These are phyloP conservation scores for Gonatopus flavifemur DNA, from an alignment of 1,140 invertebrate species.

Conservation along the genomic window DNA sequence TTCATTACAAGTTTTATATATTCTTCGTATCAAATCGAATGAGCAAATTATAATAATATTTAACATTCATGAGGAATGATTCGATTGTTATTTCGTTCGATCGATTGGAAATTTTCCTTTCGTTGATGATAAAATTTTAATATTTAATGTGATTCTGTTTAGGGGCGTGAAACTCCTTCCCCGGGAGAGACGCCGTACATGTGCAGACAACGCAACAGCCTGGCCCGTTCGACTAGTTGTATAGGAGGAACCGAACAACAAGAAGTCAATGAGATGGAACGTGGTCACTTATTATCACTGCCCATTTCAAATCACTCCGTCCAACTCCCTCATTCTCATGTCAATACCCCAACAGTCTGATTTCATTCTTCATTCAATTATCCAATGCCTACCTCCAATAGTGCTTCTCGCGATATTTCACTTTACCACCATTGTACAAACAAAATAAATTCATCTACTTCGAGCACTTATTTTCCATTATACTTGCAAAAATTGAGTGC, in stretches of 20 bases:
- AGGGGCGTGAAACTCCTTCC: conserved; percentile 75
- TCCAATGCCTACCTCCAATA: conserved; percentile 37
- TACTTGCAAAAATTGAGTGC: too few species aligned
- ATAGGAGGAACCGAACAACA: conserved; percentile 49
- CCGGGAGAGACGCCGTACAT: conserved; percentile 76
- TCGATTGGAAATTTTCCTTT: not conserved
- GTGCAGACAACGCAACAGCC: conserved; percentile 72
- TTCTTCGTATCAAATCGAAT: too few species aligned
- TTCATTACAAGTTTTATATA: too few species aligned
- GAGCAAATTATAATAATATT: too few species aligned
- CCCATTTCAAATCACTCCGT: conserved; percentile 47
- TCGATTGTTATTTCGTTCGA: not conserved
- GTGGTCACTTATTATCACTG: conserved; percentile 61
- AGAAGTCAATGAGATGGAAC: conserved; percentile 65
- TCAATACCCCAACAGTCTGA: conserved; percentile 44
- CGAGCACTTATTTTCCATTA: too few species aligned
- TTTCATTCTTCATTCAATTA: conserved; percentile 22
- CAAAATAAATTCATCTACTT: conserved; percentile 26
- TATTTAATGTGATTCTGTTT: conserved; percentile 22
- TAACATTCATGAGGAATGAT: not conserved
- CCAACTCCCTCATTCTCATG: conserved; percentile 43
- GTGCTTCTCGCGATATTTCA: conserved; percentile 20
- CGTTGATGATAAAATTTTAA: not conserved
- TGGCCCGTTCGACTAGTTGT: conserved; percentile 48
- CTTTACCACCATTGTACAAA: conserved; percentile 27